Conservation (phyloP, 2,888 invertebrate genomes). For the Lithophane socia region DNA sequence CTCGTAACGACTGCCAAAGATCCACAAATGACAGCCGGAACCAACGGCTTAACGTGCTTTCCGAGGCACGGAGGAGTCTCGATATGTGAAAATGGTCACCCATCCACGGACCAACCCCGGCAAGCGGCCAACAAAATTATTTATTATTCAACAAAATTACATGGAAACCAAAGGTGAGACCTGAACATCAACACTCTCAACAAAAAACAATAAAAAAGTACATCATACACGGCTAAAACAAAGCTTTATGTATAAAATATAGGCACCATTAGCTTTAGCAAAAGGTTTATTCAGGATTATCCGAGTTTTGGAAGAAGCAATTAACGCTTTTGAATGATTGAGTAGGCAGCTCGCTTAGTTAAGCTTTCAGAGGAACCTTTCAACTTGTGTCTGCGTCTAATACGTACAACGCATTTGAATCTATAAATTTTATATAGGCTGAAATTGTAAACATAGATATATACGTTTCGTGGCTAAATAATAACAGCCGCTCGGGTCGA, state of each 20-base stretch:
- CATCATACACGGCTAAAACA: constrained; percentile 51
- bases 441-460: constrained; percentile 45
- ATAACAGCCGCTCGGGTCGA: neutral
- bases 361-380: constrained; percentile 74
- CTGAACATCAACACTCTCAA: neutral
- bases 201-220: constrained; percentile 23
- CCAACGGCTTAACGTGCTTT: too few species aligned
- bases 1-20: too few species aligned
- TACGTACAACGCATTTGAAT: constrained; percentile 63
- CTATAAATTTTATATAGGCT: constrained; percentile 62
- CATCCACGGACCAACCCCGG: too few species aligned
- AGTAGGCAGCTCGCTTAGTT: constrained; percentile 76
- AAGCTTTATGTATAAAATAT: constrained; percentile 61
- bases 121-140: neutral
- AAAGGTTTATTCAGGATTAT: constrained; percentile 78
- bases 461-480: neutral
- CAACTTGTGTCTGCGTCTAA: constrained; percentile 69
- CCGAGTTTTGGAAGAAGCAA: constrained; percentile 83
- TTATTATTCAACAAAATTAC: neutral
- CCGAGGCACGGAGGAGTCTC: too few species aligned
- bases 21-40: too few species aligned
- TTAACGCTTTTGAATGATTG: constrained; percentile 85
- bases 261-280: constrained; percentile 66
- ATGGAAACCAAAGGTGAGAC: neutral
- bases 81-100: too few species aligned